Evolutionary conservation across 2,113 vertebrate species (phyloP), one percentile per base, ranked within the genome.

Genomic region (Delphinus delphis): DNA sequence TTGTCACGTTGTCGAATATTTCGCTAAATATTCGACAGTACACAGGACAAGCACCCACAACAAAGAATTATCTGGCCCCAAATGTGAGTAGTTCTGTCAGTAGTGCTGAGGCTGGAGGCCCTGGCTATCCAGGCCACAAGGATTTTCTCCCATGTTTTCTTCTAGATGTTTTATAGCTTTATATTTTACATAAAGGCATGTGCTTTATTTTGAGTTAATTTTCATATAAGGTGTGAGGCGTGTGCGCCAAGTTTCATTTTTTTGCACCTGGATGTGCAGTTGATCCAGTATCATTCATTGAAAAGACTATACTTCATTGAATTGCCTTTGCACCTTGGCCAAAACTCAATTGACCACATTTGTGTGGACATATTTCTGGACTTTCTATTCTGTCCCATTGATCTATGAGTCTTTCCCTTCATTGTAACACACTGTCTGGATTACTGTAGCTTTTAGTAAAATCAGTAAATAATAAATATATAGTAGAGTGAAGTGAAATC

Each of bases 31-130:
- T 11, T 17, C 11, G 0, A 1, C 3, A 4, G 14, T 10, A 21
- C 67, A 21, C 17, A 20, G 2, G 62, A 4, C 3, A 0, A 9
- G 28, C 26, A 41, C n/a, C 26, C 1, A 2, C 13, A 7, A 0
- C 60, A n/a, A 44, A 20, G 38, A 15, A 1, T 1, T 13, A 9
- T 8, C 33, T 1, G 28, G n/a, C 11, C 33, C 15, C 36, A 8
- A 0, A 8, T 3, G 55, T 31, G 21, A 33, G 31, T 58, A 58
- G 55, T 58, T 20, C 55, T 58, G 50, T 53, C 50, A 53, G 53
- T 1, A 1, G 3, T 8, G 38, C 81, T 25, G 12, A 38, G n/a
- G 3, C 0, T 3, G 20, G 84, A 82, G 60, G 25, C 55, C 8
- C 13, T 11, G 28, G 5, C 9, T 44, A 0, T 21, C 68, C 21